Base-by-base conservation (phyloP, 2,888 invertebrate genomes). In the Meliscaeva auricollis region DNA sequence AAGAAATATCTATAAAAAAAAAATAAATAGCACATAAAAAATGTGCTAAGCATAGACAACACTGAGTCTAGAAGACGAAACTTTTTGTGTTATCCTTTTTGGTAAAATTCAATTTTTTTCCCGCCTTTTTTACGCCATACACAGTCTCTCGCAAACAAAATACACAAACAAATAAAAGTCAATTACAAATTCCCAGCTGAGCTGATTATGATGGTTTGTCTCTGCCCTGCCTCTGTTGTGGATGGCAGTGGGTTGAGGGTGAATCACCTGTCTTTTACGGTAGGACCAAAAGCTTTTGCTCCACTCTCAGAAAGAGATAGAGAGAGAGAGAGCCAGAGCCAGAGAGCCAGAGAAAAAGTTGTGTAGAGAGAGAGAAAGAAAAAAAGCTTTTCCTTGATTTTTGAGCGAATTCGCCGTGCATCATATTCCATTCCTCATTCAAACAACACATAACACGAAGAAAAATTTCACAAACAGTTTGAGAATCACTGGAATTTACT, bases 171-270 rank as follows among this genome's bases (percentile, higher is more conserved):
- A 62, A 72, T 72, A 38, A 80, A 80, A 80, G 80, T 77, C 75
- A 85, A 85, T 81, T 85, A 77, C 80, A 68, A 66, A 81, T 69
- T 81, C 85, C 85, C 85, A 81, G 85, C 85, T 81, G 85, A 81
- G 78, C 52, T 54, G 69, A 50, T 56, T 50, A 44, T 48, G 68
- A 50, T 74, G 73, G 73, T 58, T 46, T 69, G 69, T 48, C 26
- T 52, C 35, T 50, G 66, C n/a, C 26, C 15, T 35, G 30, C 48
- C 30, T 52, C 35, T 9, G 44, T 68, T 7, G n/a, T 54, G 26
- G 46, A 52, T 13, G 46, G n/a, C 9, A 22, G 9, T 30, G 30
- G 15, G 20, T 17, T 13, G 44, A 44, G 50, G 66, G 46, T 74
- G 60, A 52, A 76, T 69, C 76, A 85, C 80, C 76, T 85, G 73